phyloP scores from a whole-genome alignment of 2,113 vertebrate species.

The Microcebus tavaratra region DNA sequence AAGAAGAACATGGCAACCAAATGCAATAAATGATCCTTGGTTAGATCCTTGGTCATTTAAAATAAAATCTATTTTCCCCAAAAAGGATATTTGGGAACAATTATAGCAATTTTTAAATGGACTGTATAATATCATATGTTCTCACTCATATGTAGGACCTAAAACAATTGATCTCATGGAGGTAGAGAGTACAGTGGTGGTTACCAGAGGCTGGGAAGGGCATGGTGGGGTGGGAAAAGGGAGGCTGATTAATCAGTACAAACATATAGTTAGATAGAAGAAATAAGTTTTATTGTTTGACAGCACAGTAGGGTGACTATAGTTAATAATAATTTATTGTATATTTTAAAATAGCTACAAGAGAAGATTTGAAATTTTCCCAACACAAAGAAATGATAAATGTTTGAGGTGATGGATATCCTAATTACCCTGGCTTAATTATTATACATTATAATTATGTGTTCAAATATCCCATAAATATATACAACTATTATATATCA shows the following conservation, averaged over 20 bases:
- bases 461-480: neutral
- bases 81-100: neutral
- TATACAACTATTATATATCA: neutral
- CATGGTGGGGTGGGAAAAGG: too few relatives aligned
- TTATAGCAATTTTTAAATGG: neutral
- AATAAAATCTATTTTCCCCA: neutral
- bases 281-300: too few relatives aligned
- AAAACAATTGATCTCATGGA: neutral
- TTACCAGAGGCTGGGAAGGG: neutral
- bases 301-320: too few relatives aligned
- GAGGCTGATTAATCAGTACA: too few relatives aligned
- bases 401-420: too few relatives aligned
- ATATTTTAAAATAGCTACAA: too few relatives aligned
- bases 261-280: too few relatives aligned
- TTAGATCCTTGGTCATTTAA: neutral
- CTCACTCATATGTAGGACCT: neutral
- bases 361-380: neutral
- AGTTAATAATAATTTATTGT: too few relatives aligned
- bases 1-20: neutral
- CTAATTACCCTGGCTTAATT: too few relatives aligned
- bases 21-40: neutral
- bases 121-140: neutral
- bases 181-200: neutral
- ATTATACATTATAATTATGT: neutral
- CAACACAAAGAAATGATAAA: too few relatives aligned